Evolutionary conservation across 2,888 invertebrate genomes (phyloP).

Genomic region (Priocnemis perturbator): DNA sequence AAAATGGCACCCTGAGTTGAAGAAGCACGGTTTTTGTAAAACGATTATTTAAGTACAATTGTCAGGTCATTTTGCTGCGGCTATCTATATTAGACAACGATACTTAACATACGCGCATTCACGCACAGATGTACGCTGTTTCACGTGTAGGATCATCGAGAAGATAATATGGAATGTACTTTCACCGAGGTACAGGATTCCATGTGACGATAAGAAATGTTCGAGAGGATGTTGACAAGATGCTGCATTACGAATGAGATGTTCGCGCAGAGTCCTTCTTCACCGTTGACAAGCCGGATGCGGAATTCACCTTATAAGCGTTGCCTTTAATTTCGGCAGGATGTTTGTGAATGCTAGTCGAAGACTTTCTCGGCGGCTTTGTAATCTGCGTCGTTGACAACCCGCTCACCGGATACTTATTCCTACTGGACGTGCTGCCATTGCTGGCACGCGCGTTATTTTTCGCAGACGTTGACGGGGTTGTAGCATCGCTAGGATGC

Average conservation of each 20-base stretch:
- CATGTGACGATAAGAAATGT: conserved; percentile 9
- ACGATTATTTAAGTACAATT: conserved; percentile 39
- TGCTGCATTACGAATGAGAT: conserved; percentile 66
- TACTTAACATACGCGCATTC: conserved; percentile 7
- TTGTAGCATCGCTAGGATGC: conserved; percentile 75
- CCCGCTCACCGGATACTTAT: conserved; percentile 83
- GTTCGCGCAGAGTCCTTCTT: conserved; percentile 69
- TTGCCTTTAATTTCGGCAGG: conserved; percentile 81
- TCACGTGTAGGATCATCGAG: conserved; percentile 15
- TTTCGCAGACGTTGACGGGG: conserved; percentile 48
- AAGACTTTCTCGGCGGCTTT: conserved; percentile 79
- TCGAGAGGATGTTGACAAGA: not conserved
- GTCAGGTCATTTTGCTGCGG: conserved; percentile 22
- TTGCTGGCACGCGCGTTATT: conserved; percentile 49
- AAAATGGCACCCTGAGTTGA: conserved; percentile 73
- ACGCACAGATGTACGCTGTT: too few relatives aligned
- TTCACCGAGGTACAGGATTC: conserved; percentile 43
- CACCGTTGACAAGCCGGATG: conserved; percentile 48
- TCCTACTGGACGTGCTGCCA: conserved; percentile 71
- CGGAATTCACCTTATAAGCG: conserved; percentile 52
- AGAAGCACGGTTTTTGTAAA: conserved; percentile 63
- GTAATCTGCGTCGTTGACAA: conserved; percentile 79
- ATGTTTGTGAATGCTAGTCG: conserved; percentile 81
- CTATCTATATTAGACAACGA: conserved; percentile 19
- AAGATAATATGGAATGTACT: conserved; percentile 41